phyloP scores from a whole-genome alignment of 2,797 vertebrate genomes.

The Hypotaenidia philippensis region DNA sequence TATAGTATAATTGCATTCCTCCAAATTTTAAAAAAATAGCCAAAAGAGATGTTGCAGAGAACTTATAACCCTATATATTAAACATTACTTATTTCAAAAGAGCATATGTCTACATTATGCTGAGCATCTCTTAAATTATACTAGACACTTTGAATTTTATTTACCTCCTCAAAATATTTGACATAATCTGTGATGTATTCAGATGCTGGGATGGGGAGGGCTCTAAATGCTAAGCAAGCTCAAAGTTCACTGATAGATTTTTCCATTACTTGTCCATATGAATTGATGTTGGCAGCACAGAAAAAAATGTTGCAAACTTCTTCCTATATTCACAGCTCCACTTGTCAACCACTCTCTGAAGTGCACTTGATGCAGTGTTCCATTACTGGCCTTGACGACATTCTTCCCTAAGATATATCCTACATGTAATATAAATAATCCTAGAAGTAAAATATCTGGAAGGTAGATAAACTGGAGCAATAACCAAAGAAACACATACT shows the following conservation, averaged over 20 bases:
- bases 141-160: background rate
- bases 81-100: background rate
- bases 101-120: background rate
- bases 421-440: background rate
- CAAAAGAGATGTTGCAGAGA: background rate
- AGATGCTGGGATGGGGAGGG: fast-evolving
- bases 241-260: background rate
- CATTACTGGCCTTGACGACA: background rate
- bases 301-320: background rate
- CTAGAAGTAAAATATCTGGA: background rate
- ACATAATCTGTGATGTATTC: background rate
- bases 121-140: background rate
- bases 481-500: background rate
- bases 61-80: background rate
- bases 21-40: background rate
- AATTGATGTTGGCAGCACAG: background rate
- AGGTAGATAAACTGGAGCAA: background rate
- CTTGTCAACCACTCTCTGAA: background rate
- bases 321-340: background rate
- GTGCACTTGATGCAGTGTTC: background rate
- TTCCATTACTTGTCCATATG: background rate
- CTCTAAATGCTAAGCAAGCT: background rate
- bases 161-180: background rate
- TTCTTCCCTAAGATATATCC: fast-evolving
- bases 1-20: background rate